A percentile compares a stretch with the other conserved stretches of the same genome.
Evolutionary conservation across 2,888 invertebrate genomes (phyloP).

Genomic region (Cerceris rybyensis): DNA sequence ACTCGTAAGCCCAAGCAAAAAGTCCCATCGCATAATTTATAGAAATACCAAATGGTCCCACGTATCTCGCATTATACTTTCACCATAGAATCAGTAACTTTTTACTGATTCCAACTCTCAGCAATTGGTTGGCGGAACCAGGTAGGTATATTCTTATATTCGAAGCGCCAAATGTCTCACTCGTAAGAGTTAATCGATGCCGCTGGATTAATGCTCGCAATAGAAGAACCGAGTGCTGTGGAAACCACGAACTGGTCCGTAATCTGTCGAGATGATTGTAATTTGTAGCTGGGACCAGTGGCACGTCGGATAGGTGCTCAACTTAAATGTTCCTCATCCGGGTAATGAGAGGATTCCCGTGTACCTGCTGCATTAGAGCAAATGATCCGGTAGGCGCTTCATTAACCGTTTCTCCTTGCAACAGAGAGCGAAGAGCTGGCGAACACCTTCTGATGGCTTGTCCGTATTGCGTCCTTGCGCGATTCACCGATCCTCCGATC

Average conservation of each 20-base stretch:
- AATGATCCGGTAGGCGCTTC: conserved; percentile 59
- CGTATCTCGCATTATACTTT: not conserved
- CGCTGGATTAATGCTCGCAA: conserved; percentile 24
- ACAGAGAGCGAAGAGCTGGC: not conserved
- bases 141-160: not conserved
- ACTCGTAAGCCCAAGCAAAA: not conserved
- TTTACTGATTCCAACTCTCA: not conserved
- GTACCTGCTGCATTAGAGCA: conserved; percentile 58
- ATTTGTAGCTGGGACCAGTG: conserved; percentile 55
- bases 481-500: too few relatives aligned
- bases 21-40: not conserved
- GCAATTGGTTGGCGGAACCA: too few relatives aligned
- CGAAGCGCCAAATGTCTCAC: conserved; percentile 61
- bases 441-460: too few relatives aligned
- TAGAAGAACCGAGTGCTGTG: not conserved
- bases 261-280: conserved; percentile 58
- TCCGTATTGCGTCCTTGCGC: not conserved
- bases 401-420: conserved; percentile 21
- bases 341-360: conserved; percentile 64
- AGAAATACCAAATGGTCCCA: not conserved
- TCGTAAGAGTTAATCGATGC: conserved; percentile 40
- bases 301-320: conserved; percentile 50
- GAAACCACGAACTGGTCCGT: conserved; percentile 18
- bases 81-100: not conserved
- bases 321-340: conserved; percentile 57